Percentiles rank a stretch among this genome's conserved stretches.
phyloP scores from a whole-genome alignment of 2,113 vertebrate species.

The Oncorhynchus clarkii region DNA sequence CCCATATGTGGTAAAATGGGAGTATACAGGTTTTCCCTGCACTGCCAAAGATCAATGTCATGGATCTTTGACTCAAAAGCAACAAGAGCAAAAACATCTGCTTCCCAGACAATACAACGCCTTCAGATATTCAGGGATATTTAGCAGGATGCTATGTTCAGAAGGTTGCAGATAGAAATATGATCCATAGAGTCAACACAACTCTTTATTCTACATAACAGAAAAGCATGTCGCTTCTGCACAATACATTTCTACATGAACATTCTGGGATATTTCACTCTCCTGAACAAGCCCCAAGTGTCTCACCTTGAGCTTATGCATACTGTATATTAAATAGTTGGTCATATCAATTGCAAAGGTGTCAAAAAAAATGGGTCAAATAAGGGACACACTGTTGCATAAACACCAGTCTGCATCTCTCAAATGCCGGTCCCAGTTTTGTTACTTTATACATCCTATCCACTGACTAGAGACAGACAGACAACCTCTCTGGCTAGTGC shows the following conservation, averaged over 20 bases:
- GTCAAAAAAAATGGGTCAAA: conserved; percentile 7
- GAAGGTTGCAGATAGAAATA: conserved; percentile 23
- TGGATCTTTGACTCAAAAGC: conserved; percentile 22
- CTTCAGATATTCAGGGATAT: conserved; percentile 34
- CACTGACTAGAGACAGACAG: neutral
- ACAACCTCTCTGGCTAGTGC: neutral
- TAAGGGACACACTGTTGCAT: conserved; percentile 13
- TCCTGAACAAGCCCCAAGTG: conserved; percentile 12
- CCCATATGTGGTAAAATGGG: conserved; percentile 20
- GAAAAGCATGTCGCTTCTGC: neutral
- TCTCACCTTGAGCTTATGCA: neutral
- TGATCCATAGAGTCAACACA: conserved; percentile 10
- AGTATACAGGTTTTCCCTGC: neutral
- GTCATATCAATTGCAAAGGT: conserved; percentile 13
- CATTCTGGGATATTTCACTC: conserved; percentile 8
- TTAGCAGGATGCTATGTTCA: conserved; percentile 46
- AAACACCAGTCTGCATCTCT: conserved; percentile 10
- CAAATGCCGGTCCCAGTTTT: neutral
- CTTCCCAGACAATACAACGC: conserved; percentile 32
- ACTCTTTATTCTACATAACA: neutral
- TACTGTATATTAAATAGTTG: neutral
- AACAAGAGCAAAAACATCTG: conserved; percentile 21
- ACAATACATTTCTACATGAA: conserved; percentile 3
- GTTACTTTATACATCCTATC: neutral
- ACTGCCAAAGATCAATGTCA: neutral